Percentiles rank a stretch among this genome's conserved stretches.
These are phyloP conservation scores for Protobothrops flavoviridis DNA, from an alignment of 2,113 vertebrate genomes.

Conservation along the genomic window DNA sequence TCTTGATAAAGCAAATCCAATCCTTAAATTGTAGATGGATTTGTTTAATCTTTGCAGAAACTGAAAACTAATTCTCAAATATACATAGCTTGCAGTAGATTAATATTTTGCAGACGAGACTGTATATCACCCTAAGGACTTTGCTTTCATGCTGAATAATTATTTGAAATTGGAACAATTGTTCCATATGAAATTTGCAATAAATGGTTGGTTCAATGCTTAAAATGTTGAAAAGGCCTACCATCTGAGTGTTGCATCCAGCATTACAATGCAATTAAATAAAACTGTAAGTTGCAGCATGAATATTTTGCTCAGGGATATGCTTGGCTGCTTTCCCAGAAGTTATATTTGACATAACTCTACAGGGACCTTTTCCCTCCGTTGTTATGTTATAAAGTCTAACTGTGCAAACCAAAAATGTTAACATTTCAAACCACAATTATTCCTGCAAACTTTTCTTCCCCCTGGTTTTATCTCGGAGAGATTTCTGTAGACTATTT, in stretches of 20 bases:
- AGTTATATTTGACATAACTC: slow-evolving; percentile 8
- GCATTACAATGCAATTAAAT: slow-evolving; percentile 30
- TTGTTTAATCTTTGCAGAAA: neutral
- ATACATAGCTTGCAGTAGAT: neutral
- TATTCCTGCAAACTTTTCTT: neutral
- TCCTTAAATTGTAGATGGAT: neutral
- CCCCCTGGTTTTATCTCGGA: neutral
- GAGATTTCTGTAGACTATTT: neutral
- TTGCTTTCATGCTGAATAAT: neutral
- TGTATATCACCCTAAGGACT: neutral
- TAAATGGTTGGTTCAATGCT: slow-evolving; percentile 1
- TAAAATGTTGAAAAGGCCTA: neutral
- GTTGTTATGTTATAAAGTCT: neutral
- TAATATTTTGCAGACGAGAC: slow-evolving; percentile 22
- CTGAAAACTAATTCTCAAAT: neutral
- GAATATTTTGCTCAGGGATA: neutral
- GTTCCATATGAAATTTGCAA: slow-evolving; percentile 1
- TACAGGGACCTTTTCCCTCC: neutral
- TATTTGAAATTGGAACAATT: neutral
- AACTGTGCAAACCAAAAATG: neutral
- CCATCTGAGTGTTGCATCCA: slow-evolving; percentile 13
- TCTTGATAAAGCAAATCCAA: neutral
- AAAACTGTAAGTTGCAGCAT: slow-evolving; percentile 8
- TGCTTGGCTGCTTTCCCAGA: slow-evolving; percentile 8
- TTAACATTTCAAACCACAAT: slow-evolving; percentile 3